phyloP scores from a whole-genome alignment of 64 coral and sea anemone species.

The Stichodactyla mertensii region DNA sequence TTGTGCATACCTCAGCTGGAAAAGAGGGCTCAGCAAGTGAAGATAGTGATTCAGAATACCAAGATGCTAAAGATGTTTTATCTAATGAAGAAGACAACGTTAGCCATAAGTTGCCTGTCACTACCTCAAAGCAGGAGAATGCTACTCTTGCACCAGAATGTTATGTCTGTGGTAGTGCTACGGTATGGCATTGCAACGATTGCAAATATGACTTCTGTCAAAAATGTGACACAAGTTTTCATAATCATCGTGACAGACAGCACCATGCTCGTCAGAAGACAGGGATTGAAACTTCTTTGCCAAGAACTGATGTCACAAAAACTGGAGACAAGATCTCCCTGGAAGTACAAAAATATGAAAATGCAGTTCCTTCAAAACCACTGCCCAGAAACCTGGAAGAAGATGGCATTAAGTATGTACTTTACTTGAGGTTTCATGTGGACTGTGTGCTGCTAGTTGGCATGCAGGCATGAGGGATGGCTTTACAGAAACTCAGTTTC shows the following conservation, averaged over 20 bases:
- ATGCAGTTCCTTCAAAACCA: not conserved
- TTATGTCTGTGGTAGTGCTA: conserved; percentile 51
- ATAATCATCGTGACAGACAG: conserved; percentile 43
- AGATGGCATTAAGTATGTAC: not conserved
- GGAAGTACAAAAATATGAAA: not conserved
- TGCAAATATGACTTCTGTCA: conserved; percentile 62
- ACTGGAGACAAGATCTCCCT: not conserved
- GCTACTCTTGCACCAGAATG: conserved; percentile 32
- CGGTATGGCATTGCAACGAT: conserved; percentile 44
- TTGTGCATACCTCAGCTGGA: not conserved
- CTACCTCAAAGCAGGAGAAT: not conserved
- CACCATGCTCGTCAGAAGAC: not conserved
- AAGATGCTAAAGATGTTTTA: conserved; percentile 78
- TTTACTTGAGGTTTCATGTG: not conserved
- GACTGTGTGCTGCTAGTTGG: not conserved
- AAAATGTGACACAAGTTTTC: conserved; percentile 53
- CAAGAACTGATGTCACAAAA: not conserved
- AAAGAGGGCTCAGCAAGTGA: conserved; percentile 48
- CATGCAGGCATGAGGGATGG: no score
- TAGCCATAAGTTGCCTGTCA: not conserved
- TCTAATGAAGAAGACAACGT: not conserved
- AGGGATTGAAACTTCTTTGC: not conserved
- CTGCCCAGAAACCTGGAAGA: not conserved
- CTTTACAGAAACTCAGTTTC: no score
- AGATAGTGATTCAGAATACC: conserved; percentile 62